These are phyloP conservation scores for Elgaria multicarinata DNA, from an alignment of 2,113 vertebrate genomes.

Conservation along the genomic window DNA sequence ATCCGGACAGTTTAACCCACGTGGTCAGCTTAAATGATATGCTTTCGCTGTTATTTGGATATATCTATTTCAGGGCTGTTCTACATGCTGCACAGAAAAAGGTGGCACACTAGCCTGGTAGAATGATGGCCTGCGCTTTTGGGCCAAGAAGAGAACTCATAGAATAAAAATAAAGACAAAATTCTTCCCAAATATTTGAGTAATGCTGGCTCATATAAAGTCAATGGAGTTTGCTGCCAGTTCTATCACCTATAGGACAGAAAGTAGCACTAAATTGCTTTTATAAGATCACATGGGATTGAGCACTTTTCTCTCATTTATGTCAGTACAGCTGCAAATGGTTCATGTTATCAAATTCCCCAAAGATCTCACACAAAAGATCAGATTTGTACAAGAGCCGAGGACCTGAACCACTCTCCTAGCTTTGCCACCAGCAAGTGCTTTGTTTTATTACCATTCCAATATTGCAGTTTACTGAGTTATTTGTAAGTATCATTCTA, in stretches of 20 bases:
- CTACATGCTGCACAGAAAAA: neutral
- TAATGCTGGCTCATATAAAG: neutral
- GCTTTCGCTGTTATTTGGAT: neutral
- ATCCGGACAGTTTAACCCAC: neutral
- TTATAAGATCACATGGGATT: neutral
- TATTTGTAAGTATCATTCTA: neutral
- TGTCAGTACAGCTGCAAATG: neutral
- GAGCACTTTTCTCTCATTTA: constrained; percentile 1
- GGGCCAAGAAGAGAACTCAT: neutral
- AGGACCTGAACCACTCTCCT: neutral
- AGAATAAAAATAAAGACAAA: neutral
- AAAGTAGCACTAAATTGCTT: neutral
- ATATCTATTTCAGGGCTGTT: neutral
- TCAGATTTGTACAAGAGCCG: neutral
- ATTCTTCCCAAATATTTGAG: neutral
- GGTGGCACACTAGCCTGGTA: neutral
- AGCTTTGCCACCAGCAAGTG: neutral
- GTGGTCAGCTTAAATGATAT: neutral
- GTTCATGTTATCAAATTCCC: neutral
- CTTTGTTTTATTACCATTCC: neutral
- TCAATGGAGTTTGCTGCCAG: neutral
- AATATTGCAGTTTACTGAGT: neutral
- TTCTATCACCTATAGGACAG: neutral
- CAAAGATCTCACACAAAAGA: neutral
- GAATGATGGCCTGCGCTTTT: neutral